Percentiles rank a stretch among this genome's conserved stretches.
phyloP scores from a whole-genome alignment of 2,797 vertebrate species.

The Etheostoma perlongum region DNA sequence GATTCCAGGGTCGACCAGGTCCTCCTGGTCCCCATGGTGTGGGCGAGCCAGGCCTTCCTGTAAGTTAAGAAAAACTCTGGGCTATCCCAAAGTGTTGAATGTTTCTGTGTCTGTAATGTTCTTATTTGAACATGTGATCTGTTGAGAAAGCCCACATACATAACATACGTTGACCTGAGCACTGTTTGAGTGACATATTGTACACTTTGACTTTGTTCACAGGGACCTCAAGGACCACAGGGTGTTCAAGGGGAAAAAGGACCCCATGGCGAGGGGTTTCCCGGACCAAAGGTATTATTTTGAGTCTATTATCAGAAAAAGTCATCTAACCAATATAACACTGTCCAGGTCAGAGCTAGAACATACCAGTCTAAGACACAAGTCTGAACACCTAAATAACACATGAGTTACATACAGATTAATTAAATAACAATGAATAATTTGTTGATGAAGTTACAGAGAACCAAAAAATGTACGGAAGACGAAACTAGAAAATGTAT shows the following conservation, averaged over 20 bases:
- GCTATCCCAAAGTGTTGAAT: not conserved
- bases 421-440: not conserved
- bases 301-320: not conserved
- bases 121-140: slow-evolving; percentile 16
- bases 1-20: slow-evolving; percentile 88
- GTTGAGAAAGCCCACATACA: not conserved
- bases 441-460: not conserved
- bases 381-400: not conserved
- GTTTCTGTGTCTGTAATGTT: not conserved
- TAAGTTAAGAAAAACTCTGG: slow-evolving; percentile 77
- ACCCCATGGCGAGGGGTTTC: slow-evolving; percentile 89
- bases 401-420: not conserved
- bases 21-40: slow-evolving; percentile 88
- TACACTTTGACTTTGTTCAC: slow-evolving; percentile 47
- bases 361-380: not conserved
- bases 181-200: slow-evolving; percentile 10
- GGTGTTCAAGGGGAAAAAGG: slow-evolving; percentile 92
- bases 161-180: not conserved
- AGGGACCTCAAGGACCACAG: slow-evolving; percentile 94
- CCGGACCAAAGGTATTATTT: slow-evolving; percentile 89
- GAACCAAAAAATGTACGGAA: no score
- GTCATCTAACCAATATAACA: slow-evolving; percentile 5
- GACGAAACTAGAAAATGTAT: no score
- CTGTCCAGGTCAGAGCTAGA: not conserved
- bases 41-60: slow-evolving; percentile 88